Base-by-base conservation (phyloP, 30 jellyfish, hydroid and myxozoan species). In the Aurelia sp. region DNA sequence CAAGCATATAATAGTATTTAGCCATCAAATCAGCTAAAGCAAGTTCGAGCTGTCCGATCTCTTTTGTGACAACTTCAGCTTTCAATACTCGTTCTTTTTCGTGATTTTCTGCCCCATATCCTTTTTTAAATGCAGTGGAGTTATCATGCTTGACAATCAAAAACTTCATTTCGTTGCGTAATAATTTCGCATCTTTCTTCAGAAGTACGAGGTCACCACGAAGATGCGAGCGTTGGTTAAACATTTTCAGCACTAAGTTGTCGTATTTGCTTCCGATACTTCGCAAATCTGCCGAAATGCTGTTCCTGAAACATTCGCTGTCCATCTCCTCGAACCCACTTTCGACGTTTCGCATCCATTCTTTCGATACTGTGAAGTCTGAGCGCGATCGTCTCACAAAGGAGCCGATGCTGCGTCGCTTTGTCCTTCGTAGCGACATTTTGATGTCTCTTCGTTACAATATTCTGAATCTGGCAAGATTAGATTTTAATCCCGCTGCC, bases 61-160 rank as follows among this genome's bases (percentile, higher is more conserved):
- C 93, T 47, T 84, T 84, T 8, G 88, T 84, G 35, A 84, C 93
- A 40, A 84, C 59, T 63, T 84, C 93, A 22, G 93, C 93, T 48
- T 73, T 84, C 17, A 84, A 80, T 8, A 84, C 74, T 47, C 88
- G 68, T 47, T 84, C 88, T 15, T 59, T 67, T 50, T 72, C 88
- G 82, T 84, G 93, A 53, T 50, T 44, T 55, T 84, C 93, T 30
- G 88, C 31, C 12, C 67, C 57, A 73, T 5, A 72, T 9, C 93
- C 93, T 55, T 84, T 84, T 57, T 84, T 84, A 59, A 84, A 84
- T 63, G 93, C 88, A 0, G 83, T 84, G 40, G 93, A 4, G 47
- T 47, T 53, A 60, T 84, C 93, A 11, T 72, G 93, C 60, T 84
- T 84, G 52, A 72, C 82, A 40, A 84, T 62, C 22, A 84, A 40